Conservation (phyloP, 1,140 invertebrate genomes). For the Argopecten irradians region DNA sequence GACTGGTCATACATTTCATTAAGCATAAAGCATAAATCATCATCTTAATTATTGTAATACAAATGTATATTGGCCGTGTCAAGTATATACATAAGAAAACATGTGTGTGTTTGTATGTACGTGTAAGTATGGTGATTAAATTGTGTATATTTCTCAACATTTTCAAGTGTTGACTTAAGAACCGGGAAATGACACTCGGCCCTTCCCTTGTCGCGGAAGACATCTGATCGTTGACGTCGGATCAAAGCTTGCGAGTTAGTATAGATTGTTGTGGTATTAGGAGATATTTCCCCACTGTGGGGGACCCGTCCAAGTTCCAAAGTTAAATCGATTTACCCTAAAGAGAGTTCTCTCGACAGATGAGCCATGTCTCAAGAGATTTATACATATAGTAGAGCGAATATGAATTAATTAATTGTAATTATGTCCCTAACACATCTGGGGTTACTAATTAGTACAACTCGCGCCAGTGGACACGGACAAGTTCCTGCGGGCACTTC, state of each 20-base stretch:
- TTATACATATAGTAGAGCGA: neutral
- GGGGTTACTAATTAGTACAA: neutral
- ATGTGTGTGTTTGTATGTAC: too few species aligned
- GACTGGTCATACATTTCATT: too few species aligned
- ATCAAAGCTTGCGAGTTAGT: conserved; percentile 8
- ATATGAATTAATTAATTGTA: neutral
- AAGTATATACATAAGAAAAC: too few species aligned
- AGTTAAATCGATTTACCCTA: neutral
- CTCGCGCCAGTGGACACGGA: neutral
- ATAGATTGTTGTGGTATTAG: neutral
- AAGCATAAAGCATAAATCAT: too few species aligned
- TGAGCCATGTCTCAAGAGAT: neutral
- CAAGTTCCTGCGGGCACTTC: neutral
- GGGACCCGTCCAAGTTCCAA: neutral
- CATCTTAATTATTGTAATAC: too few species aligned
- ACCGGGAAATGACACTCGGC: neutral
- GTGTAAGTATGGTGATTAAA: neutral
- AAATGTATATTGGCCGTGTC: too few species aligned
- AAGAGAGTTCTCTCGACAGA: neutral
- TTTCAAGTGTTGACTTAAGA: neutral
- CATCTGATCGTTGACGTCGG: neutral
- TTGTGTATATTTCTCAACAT: neutral
- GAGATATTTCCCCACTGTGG: neutral
- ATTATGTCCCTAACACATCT: neutral
- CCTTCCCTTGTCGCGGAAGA: neutral